Percentiles rank a stretch among this genome's conserved stretches.
Evolutionary conservation across 2,797 vertebrate genomes (phyloP).

Genomic region (Sardinella longiceps): DNA sequence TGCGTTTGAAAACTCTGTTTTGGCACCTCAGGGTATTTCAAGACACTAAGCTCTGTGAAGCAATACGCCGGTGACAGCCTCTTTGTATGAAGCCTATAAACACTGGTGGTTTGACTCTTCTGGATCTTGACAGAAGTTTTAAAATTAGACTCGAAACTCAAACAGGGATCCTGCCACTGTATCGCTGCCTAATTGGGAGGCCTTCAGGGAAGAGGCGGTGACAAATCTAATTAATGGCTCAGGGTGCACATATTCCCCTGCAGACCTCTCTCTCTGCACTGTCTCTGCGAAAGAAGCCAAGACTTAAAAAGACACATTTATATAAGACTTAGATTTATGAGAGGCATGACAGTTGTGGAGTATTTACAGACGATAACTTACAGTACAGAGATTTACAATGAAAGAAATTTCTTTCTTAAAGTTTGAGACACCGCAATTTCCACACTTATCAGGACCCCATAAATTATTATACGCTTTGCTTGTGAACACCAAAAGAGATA

Average conservation of each 20-base stretch:
- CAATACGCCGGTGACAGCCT: conserved; percentile 1
- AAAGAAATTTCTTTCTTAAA: neutral
- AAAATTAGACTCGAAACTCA: conserved; percentile 21
- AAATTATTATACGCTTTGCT: neutral
- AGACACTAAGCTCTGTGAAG: neutral
- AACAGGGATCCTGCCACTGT: neutral
- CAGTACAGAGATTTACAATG: neutral
- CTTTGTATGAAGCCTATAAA: conserved; percentile 6
- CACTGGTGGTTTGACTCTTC: neutral
- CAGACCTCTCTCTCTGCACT: neutral
- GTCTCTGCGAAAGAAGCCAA: neutral
- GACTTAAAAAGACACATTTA: neutral
- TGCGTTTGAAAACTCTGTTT: neutral
- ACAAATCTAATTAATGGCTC: conserved; percentile 21
- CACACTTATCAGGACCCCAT: conserved; percentile 2
- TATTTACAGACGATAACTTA: neutral
- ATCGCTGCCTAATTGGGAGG: conserved; percentile 2
- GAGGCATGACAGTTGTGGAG: neutral
- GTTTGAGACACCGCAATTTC: neutral
- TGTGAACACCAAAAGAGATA: neutral
- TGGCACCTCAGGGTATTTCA: neutral
- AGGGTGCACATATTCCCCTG: neutral
- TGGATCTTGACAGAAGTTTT: conserved; percentile 13
- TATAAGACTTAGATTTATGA: conserved; percentile 14
- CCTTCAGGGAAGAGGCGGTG: conserved; percentile 15